A percentile compares a stretch with the other conserved stretches of the same genome.
Conservation (phyloP, 1,140 invertebrate species). For the Mylabris phalerata region DNA sequence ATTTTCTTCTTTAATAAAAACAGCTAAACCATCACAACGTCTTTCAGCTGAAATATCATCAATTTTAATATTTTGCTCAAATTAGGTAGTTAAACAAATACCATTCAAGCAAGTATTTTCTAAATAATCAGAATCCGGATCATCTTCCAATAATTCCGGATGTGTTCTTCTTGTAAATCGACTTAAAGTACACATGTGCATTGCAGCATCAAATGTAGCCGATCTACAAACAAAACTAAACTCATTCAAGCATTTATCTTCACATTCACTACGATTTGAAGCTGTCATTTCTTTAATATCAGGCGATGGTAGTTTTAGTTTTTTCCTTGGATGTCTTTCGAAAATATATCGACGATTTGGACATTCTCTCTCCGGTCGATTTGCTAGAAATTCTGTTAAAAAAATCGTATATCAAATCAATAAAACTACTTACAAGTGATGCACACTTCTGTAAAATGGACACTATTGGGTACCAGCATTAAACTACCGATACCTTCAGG, state of each 20-base stretch:
- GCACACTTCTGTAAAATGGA: conserved; percentile 86
- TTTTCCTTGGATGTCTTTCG: conserved; percentile 77
- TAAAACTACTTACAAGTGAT: conserved; percentile 67
- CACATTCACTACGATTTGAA: conserved; percentile 78
- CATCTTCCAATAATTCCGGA: conserved; percentile 73
- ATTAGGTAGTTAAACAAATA: conserved; percentile 40
- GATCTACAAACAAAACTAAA: conserved; percentile 83
- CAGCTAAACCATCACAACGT: conserved; percentile 74
- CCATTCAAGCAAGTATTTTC: conserved; percentile 87
- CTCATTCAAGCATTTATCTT: conserved; percentile 84
- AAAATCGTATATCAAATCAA: not conserved
- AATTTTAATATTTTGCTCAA: not conserved
- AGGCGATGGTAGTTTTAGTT: conserved; percentile 65
- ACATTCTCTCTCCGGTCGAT: conserved; percentile 77
- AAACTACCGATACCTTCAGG: conserved; percentile 81
- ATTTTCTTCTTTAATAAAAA: conserved; percentile 84
- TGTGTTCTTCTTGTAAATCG: conserved; percentile 76
- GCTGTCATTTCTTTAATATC: conserved; percentile 75
- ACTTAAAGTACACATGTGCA: conserved; percentile 71
- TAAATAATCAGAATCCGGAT: conserved; percentile 80
- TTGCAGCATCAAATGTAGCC: conserved; percentile 69
- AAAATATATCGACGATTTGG: conserved; percentile 80
- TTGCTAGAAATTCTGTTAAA: conserved; percentile 49
- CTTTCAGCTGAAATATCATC: conserved; percentile 57
- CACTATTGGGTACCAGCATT: conserved; percentile 76